Evolutionary conservation across 2,113 vertebrate genomes (phyloP).

Genomic region (Onychorhynchus coronatus): DNA sequence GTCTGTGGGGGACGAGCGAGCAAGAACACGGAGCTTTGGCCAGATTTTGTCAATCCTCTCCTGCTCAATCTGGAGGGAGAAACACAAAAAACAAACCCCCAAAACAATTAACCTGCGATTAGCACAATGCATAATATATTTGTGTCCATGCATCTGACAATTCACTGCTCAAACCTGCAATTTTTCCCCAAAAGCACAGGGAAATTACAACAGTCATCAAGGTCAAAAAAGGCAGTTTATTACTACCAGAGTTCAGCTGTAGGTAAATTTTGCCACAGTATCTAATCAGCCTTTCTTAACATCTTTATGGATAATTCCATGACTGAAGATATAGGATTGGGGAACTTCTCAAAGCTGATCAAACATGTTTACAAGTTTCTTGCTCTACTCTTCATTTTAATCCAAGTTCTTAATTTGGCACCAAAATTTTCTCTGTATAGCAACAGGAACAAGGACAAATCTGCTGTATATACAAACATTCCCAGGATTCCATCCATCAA

Average conservation of each 20-base stretch:
- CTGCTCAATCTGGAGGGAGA: conserved; percentile 85
- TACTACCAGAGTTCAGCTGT: not conserved
- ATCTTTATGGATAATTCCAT: not conserved
- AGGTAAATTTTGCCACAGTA: not conserved
- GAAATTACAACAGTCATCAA: not conserved
- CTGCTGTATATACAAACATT: not conserved
- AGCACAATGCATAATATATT: not conserved
- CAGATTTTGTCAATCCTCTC: conserved; percentile 97
- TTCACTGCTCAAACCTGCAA: not conserved
- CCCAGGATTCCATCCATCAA: not conserved
- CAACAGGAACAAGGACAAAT: not conserved
- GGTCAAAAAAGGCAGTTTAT: not conserved
- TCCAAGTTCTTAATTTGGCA: not conserved
- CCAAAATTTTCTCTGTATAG: not conserved
- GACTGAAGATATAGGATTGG: fast-evolving
- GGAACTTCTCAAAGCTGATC: not conserved
- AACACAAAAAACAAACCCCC: not conserved
- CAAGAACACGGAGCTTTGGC: conserved; percentile 95
- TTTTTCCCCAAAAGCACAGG: not conserved
- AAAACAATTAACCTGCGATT: not conserved
- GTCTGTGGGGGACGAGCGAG: conserved; percentile 95
- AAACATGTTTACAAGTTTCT: not conserved
- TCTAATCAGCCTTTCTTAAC: not conserved
- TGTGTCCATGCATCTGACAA: not conserved
- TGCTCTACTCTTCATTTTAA: not conserved